Conservation (phyloP, 2,113 vertebrate species). For the Neofelis nebulosa region DNA sequence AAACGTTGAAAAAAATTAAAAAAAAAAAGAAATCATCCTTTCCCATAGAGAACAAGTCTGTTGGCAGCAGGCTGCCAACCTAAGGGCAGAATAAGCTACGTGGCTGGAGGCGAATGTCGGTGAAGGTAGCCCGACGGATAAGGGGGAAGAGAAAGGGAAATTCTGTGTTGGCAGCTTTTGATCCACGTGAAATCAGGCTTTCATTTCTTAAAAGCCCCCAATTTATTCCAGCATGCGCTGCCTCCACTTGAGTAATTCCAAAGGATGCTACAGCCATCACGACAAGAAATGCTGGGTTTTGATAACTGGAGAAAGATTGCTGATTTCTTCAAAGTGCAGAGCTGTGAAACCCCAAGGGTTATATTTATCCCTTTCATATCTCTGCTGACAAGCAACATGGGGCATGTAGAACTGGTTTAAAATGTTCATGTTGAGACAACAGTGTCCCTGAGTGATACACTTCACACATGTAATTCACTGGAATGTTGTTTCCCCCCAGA, state of each 20-base stretch:
- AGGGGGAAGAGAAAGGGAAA: not conserved
- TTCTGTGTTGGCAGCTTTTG: not conserved
- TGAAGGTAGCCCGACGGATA: not conserved
- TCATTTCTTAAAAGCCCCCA: not conserved
- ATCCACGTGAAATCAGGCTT: not conserved
- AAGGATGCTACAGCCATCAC: slow-evolving; percentile 66
- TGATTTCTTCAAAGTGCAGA: slow-evolving; percentile 81
- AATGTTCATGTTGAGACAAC: slow-evolving; percentile 78
- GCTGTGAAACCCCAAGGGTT: slow-evolving; percentile 81
- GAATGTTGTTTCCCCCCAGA: slow-evolving; percentile 66
- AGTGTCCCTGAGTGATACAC: slow-evolving; percentile 62
- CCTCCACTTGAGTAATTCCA: slow-evolving; percentile 66
- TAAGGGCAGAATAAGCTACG: not conserved
- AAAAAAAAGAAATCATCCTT: not conserved
- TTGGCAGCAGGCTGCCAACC: not conserved
- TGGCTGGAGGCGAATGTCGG: not conserved
- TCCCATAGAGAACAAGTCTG: not conserved
- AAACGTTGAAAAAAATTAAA: too few relatives aligned
- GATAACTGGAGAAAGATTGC: slow-evolving; percentile 77
- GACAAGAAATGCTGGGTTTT: slow-evolving; percentile 72
- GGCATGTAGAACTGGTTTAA: slow-evolving; percentile 78
- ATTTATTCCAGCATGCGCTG: slow-evolving; percentile 53
- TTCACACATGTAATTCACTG: slow-evolving; percentile 72
- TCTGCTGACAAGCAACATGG: slow-evolving; percentile 80
- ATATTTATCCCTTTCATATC: slow-evolving; percentile 80